These are phyloP conservation scores for Lomographa bimaculata DNA, from an alignment of 2,888 invertebrate species.

Conservation along the genomic window DNA sequence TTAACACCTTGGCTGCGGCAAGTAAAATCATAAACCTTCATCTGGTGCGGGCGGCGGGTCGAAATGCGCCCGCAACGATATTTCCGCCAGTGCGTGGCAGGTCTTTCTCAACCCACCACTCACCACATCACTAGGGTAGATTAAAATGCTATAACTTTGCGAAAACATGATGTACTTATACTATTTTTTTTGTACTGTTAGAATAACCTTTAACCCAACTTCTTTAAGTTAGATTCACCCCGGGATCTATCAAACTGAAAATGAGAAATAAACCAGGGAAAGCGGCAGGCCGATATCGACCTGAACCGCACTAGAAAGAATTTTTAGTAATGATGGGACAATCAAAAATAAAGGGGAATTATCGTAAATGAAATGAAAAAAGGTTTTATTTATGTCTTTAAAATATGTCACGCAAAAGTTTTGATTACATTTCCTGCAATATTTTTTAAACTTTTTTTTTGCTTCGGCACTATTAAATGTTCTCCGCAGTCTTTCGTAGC, in stretches of 20 bases:
- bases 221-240: constrained; percentile 26
- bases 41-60: constrained; percentile 24
- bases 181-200: constrained; percentile 20
- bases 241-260: constrained; percentile 29
- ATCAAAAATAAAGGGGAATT: constrained; percentile 28
- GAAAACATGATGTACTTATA: constrained; percentile 9
- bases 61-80: constrained; percentile 20
- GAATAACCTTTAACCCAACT: constrained; percentile 19
- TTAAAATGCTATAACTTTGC: constrained; percentile 8
- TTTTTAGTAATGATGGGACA: constrained; percentile 36
- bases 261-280: constrained; percentile 26
- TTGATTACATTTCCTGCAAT: constrained; percentile 33
- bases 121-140: constrained; percentile 17
- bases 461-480: constrained; percentile 29
- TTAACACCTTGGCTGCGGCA: constrained; percentile 9
- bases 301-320: constrained; percentile 35
- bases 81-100: constrained; percentile 17
- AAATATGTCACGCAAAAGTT: constrained; percentile 34
- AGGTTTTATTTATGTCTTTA: constrained; percentile 24
- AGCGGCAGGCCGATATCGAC: constrained; percentile 28
- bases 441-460: constrained; percentile 31
- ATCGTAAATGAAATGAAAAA: constrained; percentile 23
- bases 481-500: constrained; percentile 36
- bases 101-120: constrained; percentile 18
- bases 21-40: constrained; percentile 14